Evolutionary conservation across 2,888 invertebrate species (phyloP), one percentile per base, ranked within the genome.

Genomic region (Sinotaia quadrata): DNA sequence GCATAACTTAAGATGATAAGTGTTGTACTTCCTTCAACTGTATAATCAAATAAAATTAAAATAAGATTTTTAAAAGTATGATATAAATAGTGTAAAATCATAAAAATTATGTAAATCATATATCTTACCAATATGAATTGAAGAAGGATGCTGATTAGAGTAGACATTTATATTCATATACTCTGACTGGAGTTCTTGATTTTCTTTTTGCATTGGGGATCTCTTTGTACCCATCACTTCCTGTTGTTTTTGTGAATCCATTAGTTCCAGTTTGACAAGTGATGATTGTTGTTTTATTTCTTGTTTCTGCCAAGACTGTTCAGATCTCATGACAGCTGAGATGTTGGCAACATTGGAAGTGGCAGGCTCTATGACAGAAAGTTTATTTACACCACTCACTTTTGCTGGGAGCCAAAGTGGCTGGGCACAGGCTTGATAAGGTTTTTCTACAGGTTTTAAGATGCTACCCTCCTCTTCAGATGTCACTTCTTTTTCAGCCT

Each of bases 381-480:
- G 29, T n/a, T 52, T 37, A n/a, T 5, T 21, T 24, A 54, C 37
- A 29, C 37, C 31, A 5, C 54, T 54, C 12, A 7, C 33, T 5
- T 33, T 60, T 44, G 12, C 24, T 24, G 60, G 7, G n/a, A 49
- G 4, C 1, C 33, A 41, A 3, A 60, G 4, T 63, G 73, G 69
- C 56, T 74, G 54, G 27, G 75, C 75, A 41, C 74, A 74, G 12
- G 78, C 74, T 74, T n/a, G n/a, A n/a, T n/a, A n/a, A n/a, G n/a
- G n/a, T n/a, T 76, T 80, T 67, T 80, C 78, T 54, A 80, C 68
- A n/a, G 77, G 77, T 47, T 74, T 73, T 36, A 69, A 66, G 37
- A 75, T 73, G 2, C 34, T 70, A 59, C 31, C 69, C 72, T 4
- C 70, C 74, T 59, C 76, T 78, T 29, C 76, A 29, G 63, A 74